Percentiles rank a stretch among this genome's conserved stretches.
These are phyloP conservation scores for Drosophila ambigua DNA, from an alignment of 1,140 invertebrate genomes.

Conservation along the genomic window DNA sequence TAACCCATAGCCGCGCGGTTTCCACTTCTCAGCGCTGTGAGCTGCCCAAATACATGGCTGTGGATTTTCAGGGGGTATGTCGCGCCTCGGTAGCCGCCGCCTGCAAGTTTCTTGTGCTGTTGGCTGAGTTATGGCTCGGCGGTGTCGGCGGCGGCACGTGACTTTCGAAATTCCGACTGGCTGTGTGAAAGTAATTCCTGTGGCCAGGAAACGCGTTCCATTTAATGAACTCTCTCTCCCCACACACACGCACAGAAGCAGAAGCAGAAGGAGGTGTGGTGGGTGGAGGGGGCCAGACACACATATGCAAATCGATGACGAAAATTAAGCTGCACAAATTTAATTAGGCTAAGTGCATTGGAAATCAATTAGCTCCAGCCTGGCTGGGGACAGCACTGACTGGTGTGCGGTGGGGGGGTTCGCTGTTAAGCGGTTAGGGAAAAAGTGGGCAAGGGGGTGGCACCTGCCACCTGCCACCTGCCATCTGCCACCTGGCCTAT, in stretches of 20 bases:
- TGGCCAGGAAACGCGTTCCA: slow-evolving; percentile 15
- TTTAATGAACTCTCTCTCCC: slow-evolving; percentile 40
- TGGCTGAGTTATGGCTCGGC: neutral
- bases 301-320: slow-evolving; percentile 39
- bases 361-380: slow-evolving; percentile 52
- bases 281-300: neutral
- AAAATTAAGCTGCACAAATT: slow-evolving; percentile 54
- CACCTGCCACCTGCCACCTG: too few relatives aligned
- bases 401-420: neutral
- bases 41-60: too few relatives aligned
- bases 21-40: too few relatives aligned
- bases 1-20: too few relatives aligned
- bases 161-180: slow-evolving; percentile 67
- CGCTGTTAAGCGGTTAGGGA: neutral
- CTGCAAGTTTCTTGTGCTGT: neutral
- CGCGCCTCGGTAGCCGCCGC: too few relatives aligned
- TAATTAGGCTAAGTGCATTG: slow-evolving; percentile 73
- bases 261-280: neutral
- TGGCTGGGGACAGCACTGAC: too few relatives aligned
- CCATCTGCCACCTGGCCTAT: too few relatives aligned
- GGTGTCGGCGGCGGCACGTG: slow-evolving; percentile 40
- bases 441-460: too few relatives aligned
- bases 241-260: neutral
- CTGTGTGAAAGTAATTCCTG: slow-evolving; percentile 24
- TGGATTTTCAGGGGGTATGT: too few relatives aligned